phyloP scores from a whole-genome alignment of 2,888 invertebrate species.

The Melanchra persicariae region DNA sequence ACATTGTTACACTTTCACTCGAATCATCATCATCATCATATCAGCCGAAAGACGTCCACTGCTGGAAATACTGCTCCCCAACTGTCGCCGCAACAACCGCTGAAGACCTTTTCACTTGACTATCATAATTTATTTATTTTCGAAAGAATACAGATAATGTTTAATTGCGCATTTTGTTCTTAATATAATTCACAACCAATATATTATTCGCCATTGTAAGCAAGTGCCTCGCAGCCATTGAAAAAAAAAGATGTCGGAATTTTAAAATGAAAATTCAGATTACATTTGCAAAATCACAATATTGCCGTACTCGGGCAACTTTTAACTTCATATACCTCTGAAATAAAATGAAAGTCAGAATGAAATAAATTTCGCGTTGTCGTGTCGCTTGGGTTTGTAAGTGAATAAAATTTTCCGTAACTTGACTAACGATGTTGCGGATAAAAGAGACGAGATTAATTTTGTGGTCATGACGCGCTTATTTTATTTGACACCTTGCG shows the following conservation, averaged over 20 bases:
- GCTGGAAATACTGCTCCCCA: too few relatives aligned
- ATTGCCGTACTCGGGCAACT: not conserved
- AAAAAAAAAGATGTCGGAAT: not conserved
- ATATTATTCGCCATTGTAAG: too few relatives aligned
- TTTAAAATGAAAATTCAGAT: not conserved
- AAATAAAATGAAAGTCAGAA: not conserved
- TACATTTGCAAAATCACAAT: slow-evolving; percentile 16
- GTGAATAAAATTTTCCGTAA: slow-evolving; percentile 38
- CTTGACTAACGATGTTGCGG: slow-evolving; percentile 30
- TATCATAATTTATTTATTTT: not conserved
- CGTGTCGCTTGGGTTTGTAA: slow-evolving; percentile 7
- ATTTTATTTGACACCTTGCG: slow-evolving; percentile 35
- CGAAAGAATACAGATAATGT: not conserved
- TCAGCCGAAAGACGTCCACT: too few relatives aligned
- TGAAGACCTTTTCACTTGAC: not conserved
- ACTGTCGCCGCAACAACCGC: too few relatives aligned
- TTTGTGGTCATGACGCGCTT: slow-evolving; percentile 31
- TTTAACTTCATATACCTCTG: slow-evolving; percentile 16
- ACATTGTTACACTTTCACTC: too few relatives aligned
- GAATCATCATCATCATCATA: too few relatives aligned
- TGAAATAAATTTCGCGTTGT: slow-evolving; percentile 11
- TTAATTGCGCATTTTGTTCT: not conserved
- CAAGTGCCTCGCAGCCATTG: not conserved
- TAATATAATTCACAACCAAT: not conserved
- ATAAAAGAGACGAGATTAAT: slow-evolving; percentile 45